Evolutionary conservation across 2,113 vertebrate genomes (phyloP).

Genomic region (Carassius auratus): DNA sequence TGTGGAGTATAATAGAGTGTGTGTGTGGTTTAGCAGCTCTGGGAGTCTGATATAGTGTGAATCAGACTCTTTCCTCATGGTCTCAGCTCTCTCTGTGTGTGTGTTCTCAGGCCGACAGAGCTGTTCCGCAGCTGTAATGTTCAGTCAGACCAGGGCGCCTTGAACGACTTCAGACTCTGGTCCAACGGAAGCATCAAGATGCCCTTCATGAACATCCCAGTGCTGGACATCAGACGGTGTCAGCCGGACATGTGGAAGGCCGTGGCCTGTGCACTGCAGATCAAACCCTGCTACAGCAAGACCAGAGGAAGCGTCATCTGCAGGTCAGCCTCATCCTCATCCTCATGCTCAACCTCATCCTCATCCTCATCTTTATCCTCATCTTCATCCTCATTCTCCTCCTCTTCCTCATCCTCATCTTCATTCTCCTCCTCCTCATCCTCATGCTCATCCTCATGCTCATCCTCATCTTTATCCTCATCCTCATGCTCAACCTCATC

Average conservation of each 20-base stretch:
- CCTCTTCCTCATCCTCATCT: too few species aligned
- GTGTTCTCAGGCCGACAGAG: constrained; percentile 87
- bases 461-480: too few species aligned
- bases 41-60: neutral
- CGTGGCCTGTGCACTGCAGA: constrained; percentile 93
- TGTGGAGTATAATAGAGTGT: neutral
- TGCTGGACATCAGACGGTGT: constrained; percentile 94
- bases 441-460: too few species aligned
- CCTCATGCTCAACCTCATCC: too few species aligned
- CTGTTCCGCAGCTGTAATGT: constrained; percentile 96
- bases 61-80: too few species aligned
- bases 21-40: neutral
- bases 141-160: constrained; percentile 96
- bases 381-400: too few species aligned
- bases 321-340: constrained; percentile 78
- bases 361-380: too few species aligned
- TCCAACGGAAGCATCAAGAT: constrained; percentile 98
- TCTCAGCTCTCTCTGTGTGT: neutral
- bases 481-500: too few species aligned
- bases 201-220: constrained; percentile 97
- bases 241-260: constrained; percentile 97
- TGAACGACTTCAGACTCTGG: constrained; percentile 98
- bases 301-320: constrained; percentile 94
- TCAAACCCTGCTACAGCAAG: constrained; percentile 97
- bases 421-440: too few species aligned